Base-by-base conservation (phyloP, 2,113 vertebrate genomes). In the Centropristis striata region DNA sequence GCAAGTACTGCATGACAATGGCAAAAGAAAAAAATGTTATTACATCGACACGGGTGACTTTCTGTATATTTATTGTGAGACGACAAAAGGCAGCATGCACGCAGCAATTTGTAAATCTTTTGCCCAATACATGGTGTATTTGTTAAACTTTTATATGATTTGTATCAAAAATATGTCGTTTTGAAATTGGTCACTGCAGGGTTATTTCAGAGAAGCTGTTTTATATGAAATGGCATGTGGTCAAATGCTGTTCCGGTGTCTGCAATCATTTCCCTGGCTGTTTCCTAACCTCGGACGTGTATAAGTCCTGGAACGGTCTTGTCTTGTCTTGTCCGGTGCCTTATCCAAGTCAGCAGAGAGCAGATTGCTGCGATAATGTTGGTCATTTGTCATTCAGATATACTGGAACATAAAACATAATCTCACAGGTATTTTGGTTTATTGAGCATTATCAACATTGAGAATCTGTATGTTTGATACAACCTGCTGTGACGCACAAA, bases 401-500 rank as follows among this genome's bases (percentile, higher is more conserved):
- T 20, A 18, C 23, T 44, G 5, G 27, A 49, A 65, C 49, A 49
- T 49, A 8, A 1, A 2, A n/a, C 12, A 49, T 15, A 46, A 4
- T 44, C 4, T 16, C 11, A 41, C 16, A 63, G 23, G 41, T 8
- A 23, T 21, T 23, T 27, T 44, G 0, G 5, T 27, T n/a, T 46
- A 32, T 46, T 46, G 18, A 8, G 1, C 54, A 21, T 46, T n/a
- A 36, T 46, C 1, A 59, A 20, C 3, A 58, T 13, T 37, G 54
- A 58, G 28, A 23, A 36, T 39, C 5, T 41, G 2, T 54, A 14
- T 25, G 25, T 28, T 12, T 32, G 6, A 47, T 14, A 2, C 2
- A 51, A 37, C 12, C 4, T 18, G 36, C 9, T 78, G 47, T 69
- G 46, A 70, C 18, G 18, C 55, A 55, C 16, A 63, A 15, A 70